Percentiles rank a stretch among this genome's conserved stretches.
These are phyloP conservation scores for Diarsia mendica DNA, from an alignment of 2,888 invertebrate genomes.

Conservation along the genomic window DNA sequence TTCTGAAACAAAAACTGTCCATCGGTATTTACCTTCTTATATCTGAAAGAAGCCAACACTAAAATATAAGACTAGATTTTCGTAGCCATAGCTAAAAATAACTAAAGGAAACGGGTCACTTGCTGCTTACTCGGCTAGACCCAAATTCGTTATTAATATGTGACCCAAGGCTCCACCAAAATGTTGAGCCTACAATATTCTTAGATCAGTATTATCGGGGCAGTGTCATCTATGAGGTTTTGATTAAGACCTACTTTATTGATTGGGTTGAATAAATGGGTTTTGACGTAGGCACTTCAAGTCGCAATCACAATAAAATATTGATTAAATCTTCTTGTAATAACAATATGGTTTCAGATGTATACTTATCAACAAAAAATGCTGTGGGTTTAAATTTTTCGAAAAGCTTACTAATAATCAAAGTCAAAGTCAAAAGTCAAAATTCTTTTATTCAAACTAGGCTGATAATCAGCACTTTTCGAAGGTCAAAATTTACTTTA, in stretches of 20 bases:
- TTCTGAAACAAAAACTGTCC: not conserved
- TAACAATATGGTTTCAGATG: not conserved
- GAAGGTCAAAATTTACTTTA: too few species aligned
- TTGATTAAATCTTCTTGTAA: not conserved
- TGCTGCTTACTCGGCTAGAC: constrained; percentile 50
- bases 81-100: constrained; percentile 18
- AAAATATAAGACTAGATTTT: constrained; percentile 8
- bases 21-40: not conserved
- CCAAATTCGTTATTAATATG: constrained; percentile 62
- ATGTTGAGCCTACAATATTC: constrained; percentile 51
- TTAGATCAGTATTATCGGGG: constrained; percentile 46
- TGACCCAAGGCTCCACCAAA: constrained; percentile 37
- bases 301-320: not conserved
- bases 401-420: too few species aligned
- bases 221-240: constrained; percentile 40
- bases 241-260: constrained; percentile 23
- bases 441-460: too few species aligned
- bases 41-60: not conserved
- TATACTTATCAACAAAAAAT: not conserved
- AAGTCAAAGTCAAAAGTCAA: too few species aligned
- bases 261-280: not conserved
- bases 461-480: too few species aligned
- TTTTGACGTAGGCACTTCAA: not conserved
- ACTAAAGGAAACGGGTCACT: constrained; percentile 54
- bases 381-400: not conserved